phyloP scores from a whole-genome alignment of 2,888 invertebrate genomes.

The Clusia tigrina region DNA sequence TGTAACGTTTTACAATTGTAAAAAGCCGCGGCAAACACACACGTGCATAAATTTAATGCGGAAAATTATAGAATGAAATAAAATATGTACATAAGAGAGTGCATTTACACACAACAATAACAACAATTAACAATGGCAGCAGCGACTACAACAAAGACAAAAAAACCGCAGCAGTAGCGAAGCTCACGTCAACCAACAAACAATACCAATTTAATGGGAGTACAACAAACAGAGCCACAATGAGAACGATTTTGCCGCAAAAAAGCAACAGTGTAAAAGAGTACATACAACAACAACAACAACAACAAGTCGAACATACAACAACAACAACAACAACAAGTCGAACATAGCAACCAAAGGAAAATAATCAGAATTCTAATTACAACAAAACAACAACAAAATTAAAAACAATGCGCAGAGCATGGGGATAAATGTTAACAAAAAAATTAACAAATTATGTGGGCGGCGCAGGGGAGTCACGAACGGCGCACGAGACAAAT shows the following conservation, averaged over 20 bases:
- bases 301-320: not conserved
- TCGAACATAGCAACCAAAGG: not conserved
- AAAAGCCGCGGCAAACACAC: not conserved
- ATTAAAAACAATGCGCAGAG: not conserved
- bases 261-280: conserved; percentile 5
- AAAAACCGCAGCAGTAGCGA: too few species aligned
- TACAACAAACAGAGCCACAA: conserved; percentile 9
- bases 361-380: not conserved
- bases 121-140: not conserved
- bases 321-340: not conserved
- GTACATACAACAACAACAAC: not conserved
- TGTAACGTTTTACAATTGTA: too few species aligned
- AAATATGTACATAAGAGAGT: too few species aligned
- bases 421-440: not conserved
- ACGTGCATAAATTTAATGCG: not conserved
- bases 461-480: not conserved
- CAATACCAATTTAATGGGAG: too few species aligned
- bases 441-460: not conserved
- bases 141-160: not conserved
- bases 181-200: not conserved
- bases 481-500: not conserved
- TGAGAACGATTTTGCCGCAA: not conserved
- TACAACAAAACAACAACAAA: not conserved
- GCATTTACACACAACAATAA: not conserved
- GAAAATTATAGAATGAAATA: not conserved